A percentile compares a stretch with the other conserved stretches of the same genome.
These are phyloP conservation scores for Trachelus troglodyta DNA, from an alignment of 2,888 invertebrate genomes.

Conservation along the genomic window DNA sequence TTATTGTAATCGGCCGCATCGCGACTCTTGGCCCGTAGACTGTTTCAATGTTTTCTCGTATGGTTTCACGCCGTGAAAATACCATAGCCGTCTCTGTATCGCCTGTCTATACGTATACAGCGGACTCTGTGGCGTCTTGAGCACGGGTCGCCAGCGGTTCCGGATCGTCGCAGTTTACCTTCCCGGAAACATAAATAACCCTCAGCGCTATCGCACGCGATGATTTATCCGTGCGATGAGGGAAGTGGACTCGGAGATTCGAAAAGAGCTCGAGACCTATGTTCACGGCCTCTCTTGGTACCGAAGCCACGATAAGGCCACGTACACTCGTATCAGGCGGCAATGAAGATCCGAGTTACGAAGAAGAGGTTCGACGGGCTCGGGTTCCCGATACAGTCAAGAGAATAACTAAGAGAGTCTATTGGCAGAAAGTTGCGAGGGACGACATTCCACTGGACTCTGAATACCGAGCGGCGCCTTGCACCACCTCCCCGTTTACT, in stretches of 20 bases:
- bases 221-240: neutral
- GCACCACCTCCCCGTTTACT: conserved; percentile 27
- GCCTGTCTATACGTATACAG: neutral
- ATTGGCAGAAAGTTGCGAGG: conserved; percentile 39
- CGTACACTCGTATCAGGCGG: neutral
- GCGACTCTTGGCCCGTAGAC: conserved; percentile 12
- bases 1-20: conserved; percentile 38
- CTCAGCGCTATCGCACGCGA: neutral
- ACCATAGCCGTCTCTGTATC: neutral
- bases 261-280: neutral
- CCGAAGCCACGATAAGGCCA: neutral
- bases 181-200: neutral
- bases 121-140: neutral
- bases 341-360: conserved; percentile 12
- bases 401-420: conserved; percentile 12
- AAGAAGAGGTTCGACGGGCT: neutral
- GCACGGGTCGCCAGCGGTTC: neutral
- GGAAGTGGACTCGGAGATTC: neutral
- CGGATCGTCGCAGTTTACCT: neutral
- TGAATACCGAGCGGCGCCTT: conserved; percentile 33
- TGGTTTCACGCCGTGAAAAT: neutral
- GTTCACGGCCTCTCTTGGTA: neutral
- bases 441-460: conserved; percentile 38
- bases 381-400: neutral
- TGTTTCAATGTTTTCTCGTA: neutral